These are phyloP conservation scores for Orius insidiosus DNA, from an alignment of 1,140 invertebrate genomes.

Conservation along the genomic window DNA sequence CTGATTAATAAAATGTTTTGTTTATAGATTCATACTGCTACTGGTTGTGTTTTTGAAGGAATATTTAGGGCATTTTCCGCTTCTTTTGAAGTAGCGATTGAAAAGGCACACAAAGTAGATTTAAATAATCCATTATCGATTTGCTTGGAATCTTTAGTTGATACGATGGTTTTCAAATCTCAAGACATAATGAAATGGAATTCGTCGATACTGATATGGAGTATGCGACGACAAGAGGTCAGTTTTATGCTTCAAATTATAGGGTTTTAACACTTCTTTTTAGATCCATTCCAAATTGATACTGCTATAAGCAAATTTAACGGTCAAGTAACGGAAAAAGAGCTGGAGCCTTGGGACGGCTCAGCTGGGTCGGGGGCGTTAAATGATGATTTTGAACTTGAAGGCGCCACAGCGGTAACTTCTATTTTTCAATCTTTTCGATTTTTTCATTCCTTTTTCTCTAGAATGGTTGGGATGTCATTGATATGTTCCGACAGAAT, in stretches of 20 bases:
- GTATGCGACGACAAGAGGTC: conserved; percentile 54
- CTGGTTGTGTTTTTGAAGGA: conserved; percentile 66
- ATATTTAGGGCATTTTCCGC: conserved; percentile 72
- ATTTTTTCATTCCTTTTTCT: background rate
- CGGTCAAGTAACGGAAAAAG: conserved; percentile 49
- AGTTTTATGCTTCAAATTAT: conserved; percentile 3
- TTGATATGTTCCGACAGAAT: conserved; percentile 89
- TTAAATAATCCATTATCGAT: conserved; percentile 37
- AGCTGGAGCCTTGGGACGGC: conserved; percentile 77
- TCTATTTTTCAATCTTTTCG: conserved; percentile 6
- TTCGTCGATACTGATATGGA: conserved; percentile 71
- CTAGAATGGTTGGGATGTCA: conserved; percentile 81
- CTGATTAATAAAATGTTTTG: background rate
- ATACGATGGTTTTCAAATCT: conserved; percentile 71
- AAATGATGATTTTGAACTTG: conserved; percentile 43
- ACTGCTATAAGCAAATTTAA: conserved; percentile 50
- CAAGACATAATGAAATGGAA: conserved; percentile 63
- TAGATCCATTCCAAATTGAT: conserved; percentile 65
- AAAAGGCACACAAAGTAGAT: conserved; percentile 65
- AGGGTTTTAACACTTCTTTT: conserved; percentile 13
- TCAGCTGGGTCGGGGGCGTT: conserved; percentile 32
- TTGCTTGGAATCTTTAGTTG: conserved; percentile 48
- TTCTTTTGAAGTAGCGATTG: conserved; percentile 65
- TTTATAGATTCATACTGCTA: conserved; percentile 48
- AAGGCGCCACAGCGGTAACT: conserved; percentile 29